Base-by-base conservation (phyloP, 2,113 vertebrate species). In the Chaenogobius annularis region DNA sequence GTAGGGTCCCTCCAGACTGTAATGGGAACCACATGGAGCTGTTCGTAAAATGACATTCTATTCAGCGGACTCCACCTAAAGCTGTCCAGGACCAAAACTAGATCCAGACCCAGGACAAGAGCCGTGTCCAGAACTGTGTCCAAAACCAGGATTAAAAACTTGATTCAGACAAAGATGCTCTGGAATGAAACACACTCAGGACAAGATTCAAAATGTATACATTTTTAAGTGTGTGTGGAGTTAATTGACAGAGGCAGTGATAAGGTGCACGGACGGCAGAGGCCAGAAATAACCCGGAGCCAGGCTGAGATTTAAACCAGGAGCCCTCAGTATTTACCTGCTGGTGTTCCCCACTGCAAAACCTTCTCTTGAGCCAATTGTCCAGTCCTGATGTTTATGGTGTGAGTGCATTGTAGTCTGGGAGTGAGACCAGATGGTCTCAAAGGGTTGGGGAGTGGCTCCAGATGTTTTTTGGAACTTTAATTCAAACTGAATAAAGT, bases 11-110 rank as follows among this genome's bases (percentile, higher is more conserved):
- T 58, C 22, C 55, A 58, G 55, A 58, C 55, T 58, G 12, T 58
- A 58, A 58, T 58, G 55, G 55, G 55, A 58, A 58, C 55, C 55
- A 58, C 23, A 58, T 58, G 10, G 55, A 26, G 55, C 55, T 26
- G 55, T 58, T 23, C 23, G 55, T 58, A 26, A 58, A 58, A 58
- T 58, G 55, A 58, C 55, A 58, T 58, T 58, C 55, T 58, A 13
- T 58, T 58, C 55, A 26, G 55, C 55, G 55, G 55, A 58, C 55
- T 58, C 55, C 55, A 58, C 55, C 55, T 58, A 58, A 26, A 58
- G 55, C 55, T 26, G 55, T 58, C 55, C 55, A 58, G 13, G 12
- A 58, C 55, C 22, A 14, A 54, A 58, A 58, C 22, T 20, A 58
- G 22, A 58, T 58, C 55, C 55, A 58, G 55, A 58, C 55, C 22